Evolutionary conservation across 2,888 invertebrate species (phyloP).

Genomic region (Pandemis corylana): DNA sequence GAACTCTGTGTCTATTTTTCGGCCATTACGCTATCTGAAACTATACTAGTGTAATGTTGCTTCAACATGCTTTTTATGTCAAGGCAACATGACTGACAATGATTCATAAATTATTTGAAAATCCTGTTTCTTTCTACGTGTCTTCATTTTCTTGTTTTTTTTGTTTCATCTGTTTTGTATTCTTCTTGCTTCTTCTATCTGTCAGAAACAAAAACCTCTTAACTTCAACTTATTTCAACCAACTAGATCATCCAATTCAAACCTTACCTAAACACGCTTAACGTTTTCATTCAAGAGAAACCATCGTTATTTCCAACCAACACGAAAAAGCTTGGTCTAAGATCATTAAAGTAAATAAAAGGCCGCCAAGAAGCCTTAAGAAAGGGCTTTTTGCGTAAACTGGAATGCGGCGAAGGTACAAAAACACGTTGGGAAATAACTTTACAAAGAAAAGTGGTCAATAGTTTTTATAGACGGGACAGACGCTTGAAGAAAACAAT

Average conservation of each 20-base stretch:
- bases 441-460: slow-evolving; percentile 5
- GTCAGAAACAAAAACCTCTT: neutral
- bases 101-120: too few species aligned
- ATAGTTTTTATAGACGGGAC: neutral
- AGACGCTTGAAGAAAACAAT: too few species aligned
- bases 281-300: neutral
- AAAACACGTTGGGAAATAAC: slow-evolving; percentile 4
- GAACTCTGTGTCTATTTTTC: too few species aligned
- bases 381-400: slow-evolving; percentile 24
- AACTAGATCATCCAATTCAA: neutral
- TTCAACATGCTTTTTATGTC: too few species aligned
- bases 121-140: too few species aligned
- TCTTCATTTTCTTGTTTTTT: too few species aligned
- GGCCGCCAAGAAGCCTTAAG: neutral
- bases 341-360: slow-evolving; percentile 29
- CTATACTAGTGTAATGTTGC: too few species aligned
- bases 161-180: too few species aligned
- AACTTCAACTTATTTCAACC: neutral
- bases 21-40: too few species aligned
- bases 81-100: too few species aligned
- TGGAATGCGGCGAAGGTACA: slow-evolving; percentile 9
- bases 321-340: neutral
- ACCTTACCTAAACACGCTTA: neutral
- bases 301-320: neutral
- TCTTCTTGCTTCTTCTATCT: too few species aligned